Percentiles rank a stretch among this genome's conserved stretches.
Conservation (phyloP, 2,888 invertebrate genomes). For the Theretra japonica region DNA sequence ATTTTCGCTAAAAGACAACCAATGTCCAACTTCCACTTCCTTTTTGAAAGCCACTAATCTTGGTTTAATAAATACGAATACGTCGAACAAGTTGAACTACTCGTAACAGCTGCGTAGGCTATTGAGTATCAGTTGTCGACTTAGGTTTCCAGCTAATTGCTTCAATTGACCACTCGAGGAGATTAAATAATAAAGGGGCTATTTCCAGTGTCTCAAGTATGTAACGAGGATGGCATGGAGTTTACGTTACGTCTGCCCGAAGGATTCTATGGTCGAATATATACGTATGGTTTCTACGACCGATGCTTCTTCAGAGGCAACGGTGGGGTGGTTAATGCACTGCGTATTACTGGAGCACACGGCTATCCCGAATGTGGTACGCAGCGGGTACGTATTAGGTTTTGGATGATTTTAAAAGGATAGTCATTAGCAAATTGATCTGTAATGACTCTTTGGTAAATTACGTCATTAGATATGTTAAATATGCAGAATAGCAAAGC, state of each 20-base stretch:
- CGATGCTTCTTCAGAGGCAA: conserved; percentile 96
- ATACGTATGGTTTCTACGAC: conserved; percentile 96
- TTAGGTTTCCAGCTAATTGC: conserved; percentile 10
- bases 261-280: conserved; percentile 95
- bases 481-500: no score
- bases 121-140: background rate
- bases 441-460: no score
- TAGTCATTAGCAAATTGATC: no score
- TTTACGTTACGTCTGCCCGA: conserved; percentile 95
- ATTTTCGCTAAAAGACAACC: background rate
- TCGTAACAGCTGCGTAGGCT: background rate
- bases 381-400: conserved; percentile 85
- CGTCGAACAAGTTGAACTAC: no score
- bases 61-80: background rate
- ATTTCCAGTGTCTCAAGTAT: conserved; percentile 92
- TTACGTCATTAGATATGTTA: no score
- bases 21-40: background rate
- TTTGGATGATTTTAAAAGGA: no score
- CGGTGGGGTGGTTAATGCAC: conserved; percentile 92
- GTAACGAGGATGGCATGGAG: conserved; percentile 97
- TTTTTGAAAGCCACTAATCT: background rate
- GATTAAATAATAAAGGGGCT: conserved; percentile 3
- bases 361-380: conserved; percentile 98
- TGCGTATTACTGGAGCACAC: conserved; percentile 94
- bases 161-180: conserved; percentile 9